phyloP scores from a whole-genome alignment of 2,113 vertebrate species.

The Castor canadensis region DNA sequence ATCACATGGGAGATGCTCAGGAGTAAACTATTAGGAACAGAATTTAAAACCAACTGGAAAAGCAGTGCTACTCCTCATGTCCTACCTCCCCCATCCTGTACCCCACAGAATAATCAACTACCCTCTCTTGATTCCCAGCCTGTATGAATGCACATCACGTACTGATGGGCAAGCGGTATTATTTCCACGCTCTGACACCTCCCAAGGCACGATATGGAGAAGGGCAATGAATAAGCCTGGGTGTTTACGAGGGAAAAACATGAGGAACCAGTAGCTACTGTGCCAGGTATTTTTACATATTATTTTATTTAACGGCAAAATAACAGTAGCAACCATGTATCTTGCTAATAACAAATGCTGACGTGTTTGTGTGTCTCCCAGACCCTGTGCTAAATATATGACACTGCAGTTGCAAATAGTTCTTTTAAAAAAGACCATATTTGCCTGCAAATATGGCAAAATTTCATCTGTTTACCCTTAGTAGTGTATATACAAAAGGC shows the following conservation, averaged over 20 bases:
- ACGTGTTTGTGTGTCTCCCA: background rate
- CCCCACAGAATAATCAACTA: background rate
- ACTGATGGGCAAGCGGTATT: background rate
- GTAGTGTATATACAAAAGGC: background rate
- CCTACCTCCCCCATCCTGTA: background rate
- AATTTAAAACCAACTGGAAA: background rate
- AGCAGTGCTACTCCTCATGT: background rate
- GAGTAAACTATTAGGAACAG: background rate
- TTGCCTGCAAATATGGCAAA: background rate
- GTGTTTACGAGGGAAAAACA: background rate
- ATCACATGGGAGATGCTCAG: background rate
- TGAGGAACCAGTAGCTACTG: background rate
- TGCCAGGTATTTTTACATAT: background rate
- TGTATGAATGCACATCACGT: background rate
- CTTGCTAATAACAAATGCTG: background rate
- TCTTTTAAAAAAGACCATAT: background rate
- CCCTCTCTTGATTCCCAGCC: background rate
- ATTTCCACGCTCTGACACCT: background rate
- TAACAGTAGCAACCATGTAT: background rate
- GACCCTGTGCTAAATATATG: background rate
- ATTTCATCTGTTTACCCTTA: background rate
- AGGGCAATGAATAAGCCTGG: background rate
- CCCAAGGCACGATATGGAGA: background rate
- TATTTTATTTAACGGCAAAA: conserved; percentile 8
- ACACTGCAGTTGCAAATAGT: background rate